A percentile compares a stretch with the other conserved stretches of the same genome.
Conservation (phyloP, 2,888 invertebrate species). For the Pollenia amentaria region DNA sequence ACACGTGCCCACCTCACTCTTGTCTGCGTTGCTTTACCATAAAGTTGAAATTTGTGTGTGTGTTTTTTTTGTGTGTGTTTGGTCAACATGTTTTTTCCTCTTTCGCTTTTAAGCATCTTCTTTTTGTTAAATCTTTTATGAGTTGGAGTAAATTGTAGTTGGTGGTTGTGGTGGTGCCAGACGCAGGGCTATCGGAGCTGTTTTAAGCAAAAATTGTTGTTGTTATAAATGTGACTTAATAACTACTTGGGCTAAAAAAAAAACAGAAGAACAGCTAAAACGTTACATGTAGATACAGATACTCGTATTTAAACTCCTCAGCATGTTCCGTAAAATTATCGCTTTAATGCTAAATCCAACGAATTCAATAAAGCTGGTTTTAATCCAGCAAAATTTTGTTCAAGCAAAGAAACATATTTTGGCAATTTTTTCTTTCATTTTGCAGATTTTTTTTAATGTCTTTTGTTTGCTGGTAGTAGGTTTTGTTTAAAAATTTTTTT, state of each 20-base stretch:
- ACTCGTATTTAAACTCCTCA: slow-evolving; percentile 33
- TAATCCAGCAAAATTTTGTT: slow-evolving; percentile 66
- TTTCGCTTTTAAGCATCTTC: slow-evolving; percentile 43
- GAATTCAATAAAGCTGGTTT: slow-evolving; percentile 71
- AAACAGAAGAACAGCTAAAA: slow-evolving; percentile 56
- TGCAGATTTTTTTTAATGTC: background rate
- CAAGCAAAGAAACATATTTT: slow-evolving; percentile 3
- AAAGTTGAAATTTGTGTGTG: background rate
- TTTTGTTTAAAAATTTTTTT: background rate
- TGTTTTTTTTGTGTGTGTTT: slow-evolving; percentile 14
- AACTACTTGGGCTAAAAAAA: slow-evolving; percentile 40
- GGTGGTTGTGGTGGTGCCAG: slow-evolving; percentile 64
- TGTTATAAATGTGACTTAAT: slow-evolving; percentile 53
- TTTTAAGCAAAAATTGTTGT: slow-evolving; percentile 28
- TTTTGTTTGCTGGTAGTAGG: slow-evolving; percentile 20
- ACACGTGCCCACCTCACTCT: slow-evolving; percentile 59
- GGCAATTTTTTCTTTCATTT: slow-evolving; percentile 44
- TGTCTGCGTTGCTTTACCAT: slow-evolving; percentile 26
- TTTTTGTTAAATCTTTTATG: background rate
- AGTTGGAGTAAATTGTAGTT: background rate
- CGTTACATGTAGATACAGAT: slow-evolving; percentile 4
- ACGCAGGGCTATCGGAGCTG: background rate
- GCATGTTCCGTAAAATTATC: slow-evolving; percentile 79
- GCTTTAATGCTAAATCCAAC: slow-evolving; percentile 79
- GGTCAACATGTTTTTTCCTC: slow-evolving; percentile 46